phyloP scores from a whole-genome alignment of 2,888 invertebrate species.

The Tenthredo distinguenda region DNA sequence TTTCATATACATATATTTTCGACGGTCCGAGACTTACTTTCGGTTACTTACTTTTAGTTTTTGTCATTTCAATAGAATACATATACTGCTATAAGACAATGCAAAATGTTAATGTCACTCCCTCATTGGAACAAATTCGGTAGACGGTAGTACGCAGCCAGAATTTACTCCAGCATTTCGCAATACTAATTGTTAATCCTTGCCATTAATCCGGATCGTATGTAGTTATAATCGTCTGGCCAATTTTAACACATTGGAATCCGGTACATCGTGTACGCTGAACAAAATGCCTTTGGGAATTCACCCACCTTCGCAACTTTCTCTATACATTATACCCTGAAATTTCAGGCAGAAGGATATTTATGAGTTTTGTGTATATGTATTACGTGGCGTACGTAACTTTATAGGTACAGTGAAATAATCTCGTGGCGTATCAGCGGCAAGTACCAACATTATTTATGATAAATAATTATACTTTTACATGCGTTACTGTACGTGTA shows the following conservation, averaged over 20 bases:
- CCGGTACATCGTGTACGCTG: background rate
- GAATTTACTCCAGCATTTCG: background rate
- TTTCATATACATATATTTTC: background rate
- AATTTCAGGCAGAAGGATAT: background rate
- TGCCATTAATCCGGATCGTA: background rate
- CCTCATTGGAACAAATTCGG: background rate
- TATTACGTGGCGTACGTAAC: background rate
- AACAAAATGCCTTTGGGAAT: conserved; percentile 1
- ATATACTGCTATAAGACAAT: background rate
- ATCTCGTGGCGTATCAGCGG: background rate
- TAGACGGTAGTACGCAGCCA: background rate
- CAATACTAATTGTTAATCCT: background rate
- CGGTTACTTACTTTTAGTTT: background rate
- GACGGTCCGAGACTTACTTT: background rate
- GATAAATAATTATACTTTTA: background rate
- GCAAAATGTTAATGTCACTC: background rate
- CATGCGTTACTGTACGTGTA: background rate
- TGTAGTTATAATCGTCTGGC: background rate
- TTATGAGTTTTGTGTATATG: background rate
- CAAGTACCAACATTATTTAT: background rate
- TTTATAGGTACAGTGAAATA: background rate
- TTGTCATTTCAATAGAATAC: background rate
- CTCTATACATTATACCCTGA: background rate
- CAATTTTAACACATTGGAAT: background rate
- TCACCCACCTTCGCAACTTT: background rate